Evolutionary conservation across 2,113 vertebrate species (phyloP).

Genomic region (Campylomormyrus numenius): DNA sequence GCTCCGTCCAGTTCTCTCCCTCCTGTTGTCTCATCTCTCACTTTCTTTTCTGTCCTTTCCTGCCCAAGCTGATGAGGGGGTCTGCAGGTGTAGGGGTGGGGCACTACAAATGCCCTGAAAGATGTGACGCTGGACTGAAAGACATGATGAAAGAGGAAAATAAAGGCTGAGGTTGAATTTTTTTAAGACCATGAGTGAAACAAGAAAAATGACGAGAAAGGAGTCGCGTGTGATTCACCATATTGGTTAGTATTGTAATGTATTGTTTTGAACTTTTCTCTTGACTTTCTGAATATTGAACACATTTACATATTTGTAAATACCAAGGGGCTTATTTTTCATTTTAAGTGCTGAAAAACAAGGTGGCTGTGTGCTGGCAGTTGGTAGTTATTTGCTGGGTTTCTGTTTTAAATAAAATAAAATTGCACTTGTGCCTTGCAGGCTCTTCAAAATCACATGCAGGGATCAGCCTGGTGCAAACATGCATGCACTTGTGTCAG

Average conservation of each 20-base stretch:
- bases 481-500: background rate
- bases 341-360: background rate
- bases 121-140: background rate
- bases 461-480: background rate
- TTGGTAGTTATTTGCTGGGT: background rate
- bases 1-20: background rate
- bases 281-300: background rate
- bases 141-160: background rate
- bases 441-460: background rate
- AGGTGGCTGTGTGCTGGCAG: background rate
- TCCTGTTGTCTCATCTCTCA: background rate
- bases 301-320: background rate
- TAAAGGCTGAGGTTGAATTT: background rate
- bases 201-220: background rate
- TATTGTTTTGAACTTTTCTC: background rate
- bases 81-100: background rate
- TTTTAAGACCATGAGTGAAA: background rate
- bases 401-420: background rate
- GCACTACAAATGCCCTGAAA: background rate
- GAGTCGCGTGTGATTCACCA: background rate
- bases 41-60: background rate
- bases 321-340: background rate
- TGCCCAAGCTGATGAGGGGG: background rate
- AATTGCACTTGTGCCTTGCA: background rate
- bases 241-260: background rate